Conservation (phyloP, 1,140 invertebrate genomes). For the Chymomyza costata region DNA sequence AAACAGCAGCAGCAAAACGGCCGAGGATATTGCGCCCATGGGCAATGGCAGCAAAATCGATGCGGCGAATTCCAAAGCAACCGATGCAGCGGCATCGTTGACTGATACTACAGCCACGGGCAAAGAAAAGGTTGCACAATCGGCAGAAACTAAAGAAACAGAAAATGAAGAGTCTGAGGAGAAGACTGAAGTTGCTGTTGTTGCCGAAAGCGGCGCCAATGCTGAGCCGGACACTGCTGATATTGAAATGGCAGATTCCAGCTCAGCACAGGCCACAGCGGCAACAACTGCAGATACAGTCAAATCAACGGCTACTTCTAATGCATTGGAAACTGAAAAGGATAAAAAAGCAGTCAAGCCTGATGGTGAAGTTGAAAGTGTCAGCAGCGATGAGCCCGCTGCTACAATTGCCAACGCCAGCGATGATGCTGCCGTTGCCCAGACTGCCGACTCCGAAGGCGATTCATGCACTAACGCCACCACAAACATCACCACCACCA, state of each 20-base stretch:
- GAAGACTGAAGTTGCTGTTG: constrained; percentile 8
- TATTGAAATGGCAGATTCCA: neutral
- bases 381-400: constrained; percentile 48
- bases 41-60: constrained; percentile 58
- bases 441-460: constrained; percentile 30
- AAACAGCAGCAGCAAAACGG: constrained; percentile 20
- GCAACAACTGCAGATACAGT: constrained; percentile 44
- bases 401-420: constrained; percentile 38
- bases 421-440: constrained; percentile 55
- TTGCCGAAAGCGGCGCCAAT: constrained; percentile 1
- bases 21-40: constrained; percentile 31
- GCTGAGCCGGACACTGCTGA: neutral
- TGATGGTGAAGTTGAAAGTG: constrained; percentile 30
- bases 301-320: constrained; percentile 52
- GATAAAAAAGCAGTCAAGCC: constrained; percentile 22
- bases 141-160: constrained; percentile 41
- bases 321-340: constrained; percentile 45
- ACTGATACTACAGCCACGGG: too few species aligned
- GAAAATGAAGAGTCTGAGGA: constrained; percentile 7
- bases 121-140: constrained; percentile 40
- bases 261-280: constrained; percentile 6
- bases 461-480: constrained; percentile 66
- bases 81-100: constrained; percentile 28
- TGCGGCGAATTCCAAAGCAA: too few species aligned
- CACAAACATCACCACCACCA: constrained; percentile 53